Evolutionary conservation across 1,140 invertebrate genomes (phyloP), one percentile per base, ranked within the genome.

Genomic region (Hyposmocoma kahamanoa): DNA sequence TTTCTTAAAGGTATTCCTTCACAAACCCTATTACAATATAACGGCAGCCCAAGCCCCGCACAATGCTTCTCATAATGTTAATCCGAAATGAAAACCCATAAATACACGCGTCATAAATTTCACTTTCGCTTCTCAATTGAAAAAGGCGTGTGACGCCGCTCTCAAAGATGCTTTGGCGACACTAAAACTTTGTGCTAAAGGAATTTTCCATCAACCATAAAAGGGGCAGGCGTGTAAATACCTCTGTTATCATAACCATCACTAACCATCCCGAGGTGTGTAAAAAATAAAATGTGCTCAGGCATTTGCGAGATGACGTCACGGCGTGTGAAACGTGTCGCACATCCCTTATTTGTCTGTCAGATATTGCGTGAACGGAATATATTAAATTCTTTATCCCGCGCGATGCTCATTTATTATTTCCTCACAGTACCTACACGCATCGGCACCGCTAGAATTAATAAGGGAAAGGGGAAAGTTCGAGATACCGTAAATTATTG

Each of bases 41-140:
- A n/a, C n/a, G n/a, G n/a, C n/a, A n/a, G n/a, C n/a, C n/a, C 32
- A 17, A 36, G 8, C 8, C 32, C 2, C 32, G n/a, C 10, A 36
- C 32, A 36, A 36, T 36, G 15, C 10, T 17, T 36, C 4, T n/a
- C 32, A 36, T 36, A 47, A 44, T 36, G 51, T 47, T 57, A 49
- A 57, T 57, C 55, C 49, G 11, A 36, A 36, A 36, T 36, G 32
- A 36, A 36, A 57, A 44, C 34, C 41, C 42, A 46, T 52, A 55
- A 61, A 60, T 62, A 58, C 54, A 66, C 66, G 62, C 58, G 52
- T 63, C 65, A 65, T 71, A 74, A 74, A 74, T 64, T 76, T 62
- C 56, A 71, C 59, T 69, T 66, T 60, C 62, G 53, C 60, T 57
- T 67, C 56, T 56, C 64, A 56, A 72, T 75, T 69, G 58, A 76